These are phyloP conservation scores for Pseudochirops cupreus DNA, from an alignment of 2,797 vertebrate species.

Conservation along the genomic window DNA sequence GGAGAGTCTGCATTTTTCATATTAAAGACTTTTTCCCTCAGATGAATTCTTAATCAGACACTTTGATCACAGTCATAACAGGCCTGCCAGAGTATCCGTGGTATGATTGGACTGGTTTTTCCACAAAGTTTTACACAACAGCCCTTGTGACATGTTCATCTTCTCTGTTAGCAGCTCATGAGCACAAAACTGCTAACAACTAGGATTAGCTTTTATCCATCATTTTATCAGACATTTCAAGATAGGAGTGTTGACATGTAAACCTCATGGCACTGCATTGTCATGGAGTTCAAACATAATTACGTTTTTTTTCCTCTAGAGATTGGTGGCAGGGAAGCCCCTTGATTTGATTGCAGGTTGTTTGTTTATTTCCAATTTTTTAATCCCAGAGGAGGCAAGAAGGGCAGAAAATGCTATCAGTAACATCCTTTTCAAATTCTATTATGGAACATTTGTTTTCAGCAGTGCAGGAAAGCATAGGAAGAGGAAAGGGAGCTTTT, in stretches of 20 bases:
- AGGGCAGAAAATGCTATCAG: neutral
- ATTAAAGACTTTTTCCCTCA: constrained; percentile 4
- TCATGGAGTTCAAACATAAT: neutral
- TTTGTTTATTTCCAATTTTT: neutral
- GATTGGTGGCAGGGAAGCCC: constrained; percentile 13
- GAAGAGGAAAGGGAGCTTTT: neutral
- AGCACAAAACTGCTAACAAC: constrained; percentile 44
- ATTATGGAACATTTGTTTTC: neutral
- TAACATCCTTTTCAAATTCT: constrained; percentile 4
- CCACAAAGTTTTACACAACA: neutral
- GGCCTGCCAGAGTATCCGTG: constrained; percentile 3
- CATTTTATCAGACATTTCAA: neutral
- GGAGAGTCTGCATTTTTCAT: constrained; percentile 20
- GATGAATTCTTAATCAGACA: constrained; percentile 32
- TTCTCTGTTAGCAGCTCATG: constrained; percentile 10
- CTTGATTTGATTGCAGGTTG: constrained; percentile 28
- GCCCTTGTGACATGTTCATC: neutral
- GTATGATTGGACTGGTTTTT: constrained; percentile 49
- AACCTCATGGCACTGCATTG: neutral
- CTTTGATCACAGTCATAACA: constrained; percentile 45
- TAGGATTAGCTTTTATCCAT: constrained; percentile 3
- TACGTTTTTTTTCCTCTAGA: neutral
- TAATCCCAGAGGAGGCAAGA: fast-evolving
- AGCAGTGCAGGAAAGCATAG: neutral
- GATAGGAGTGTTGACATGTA: neutral